Conservation (phyloP, 1,140 invertebrate species). For the Bombus difficillimus region DNA sequence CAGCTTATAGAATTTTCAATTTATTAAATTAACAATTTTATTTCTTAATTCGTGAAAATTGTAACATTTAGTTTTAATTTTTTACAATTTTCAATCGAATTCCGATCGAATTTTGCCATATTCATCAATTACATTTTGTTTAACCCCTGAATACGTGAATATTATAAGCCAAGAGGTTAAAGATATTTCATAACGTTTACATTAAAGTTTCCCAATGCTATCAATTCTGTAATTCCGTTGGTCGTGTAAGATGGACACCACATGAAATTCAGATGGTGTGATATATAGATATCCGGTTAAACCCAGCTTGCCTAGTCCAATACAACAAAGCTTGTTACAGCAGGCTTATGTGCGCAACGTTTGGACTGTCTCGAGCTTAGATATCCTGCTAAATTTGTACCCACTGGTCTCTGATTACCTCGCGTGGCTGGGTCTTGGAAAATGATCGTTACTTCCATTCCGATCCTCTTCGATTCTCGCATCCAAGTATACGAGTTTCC, state of each 20-base stretch:
- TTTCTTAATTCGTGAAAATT: too few species aligned
- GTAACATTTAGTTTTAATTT: too few species aligned
- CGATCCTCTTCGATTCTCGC: background rate
- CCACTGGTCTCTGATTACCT: background rate
- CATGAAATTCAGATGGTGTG: background rate
- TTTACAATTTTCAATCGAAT: too few species aligned
- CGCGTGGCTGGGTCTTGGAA: background rate
- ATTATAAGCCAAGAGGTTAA: background rate
- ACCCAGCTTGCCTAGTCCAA: background rate
- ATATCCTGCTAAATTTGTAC: background rate
- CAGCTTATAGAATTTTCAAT: too few species aligned
- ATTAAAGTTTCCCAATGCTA: background rate
- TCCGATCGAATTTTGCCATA: too few species aligned
- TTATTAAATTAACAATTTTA: too few species aligned
- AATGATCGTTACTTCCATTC: background rate
- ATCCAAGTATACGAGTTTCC: background rate
- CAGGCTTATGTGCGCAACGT: background rate
- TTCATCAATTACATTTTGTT: too few species aligned
- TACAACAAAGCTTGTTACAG: background rate
- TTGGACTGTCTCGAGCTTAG: background rate
- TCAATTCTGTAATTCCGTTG: background rate
- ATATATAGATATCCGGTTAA: background rate
- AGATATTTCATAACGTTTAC: background rate
- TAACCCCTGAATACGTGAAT: too few species aligned
- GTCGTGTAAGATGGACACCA: background rate